Base-by-base conservation (phyloP, 2,888 invertebrate species). In the Lasioglossum malachurum region DNA sequence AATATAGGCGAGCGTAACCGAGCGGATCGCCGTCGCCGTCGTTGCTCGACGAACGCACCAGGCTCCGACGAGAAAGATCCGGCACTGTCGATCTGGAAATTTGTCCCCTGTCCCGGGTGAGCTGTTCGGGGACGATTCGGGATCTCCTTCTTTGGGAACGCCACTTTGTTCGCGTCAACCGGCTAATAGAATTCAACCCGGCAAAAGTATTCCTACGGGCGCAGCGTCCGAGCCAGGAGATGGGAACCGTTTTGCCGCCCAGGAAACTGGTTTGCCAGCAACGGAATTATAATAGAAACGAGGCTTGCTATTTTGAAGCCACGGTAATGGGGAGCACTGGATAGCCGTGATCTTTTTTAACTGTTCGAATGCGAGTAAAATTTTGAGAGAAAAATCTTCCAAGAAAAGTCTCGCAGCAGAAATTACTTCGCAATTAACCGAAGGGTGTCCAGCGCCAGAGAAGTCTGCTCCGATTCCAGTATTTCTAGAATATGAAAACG, bases 1-100 rank as follows among this genome's bases (percentile, higher is more conserved):
- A 91, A 92, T 92, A 91, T 92, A 92, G 89, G 78, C 87, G 84
- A 89, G 71, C 69, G 69, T 64, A 64, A 64, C 38, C 69, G 64
- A 35, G 31, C 41, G 75, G 31, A 64, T 64, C 31, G 64, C 27
- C 64, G 64, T 19, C 53, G 53, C 10, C 23, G 53, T 53, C 23
- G 53, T 60, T 14, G 27, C 75, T 27, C 76, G 60, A 78, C 53
- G 82, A 19, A 60, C 71, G 57, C 23, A 41, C 19, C 19, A 5
- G n/a, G 35, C 64, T 10, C 53, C 60, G 71, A 74, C 67, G 72
- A 88, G 82, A 27, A 60, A 82, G 85, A 75, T 89, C 86, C 90
- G 77, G 88, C 78, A 81, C 86, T 84, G 82, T 88, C 83, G 84
- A 84, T 79, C 85, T 80, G 78, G 82, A 86, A 87, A 88, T 90